Evolutionary conservation across 2,797 vertebrate genomes (phyloP).

Genomic region (Pipistrellus kuhlii): DNA sequence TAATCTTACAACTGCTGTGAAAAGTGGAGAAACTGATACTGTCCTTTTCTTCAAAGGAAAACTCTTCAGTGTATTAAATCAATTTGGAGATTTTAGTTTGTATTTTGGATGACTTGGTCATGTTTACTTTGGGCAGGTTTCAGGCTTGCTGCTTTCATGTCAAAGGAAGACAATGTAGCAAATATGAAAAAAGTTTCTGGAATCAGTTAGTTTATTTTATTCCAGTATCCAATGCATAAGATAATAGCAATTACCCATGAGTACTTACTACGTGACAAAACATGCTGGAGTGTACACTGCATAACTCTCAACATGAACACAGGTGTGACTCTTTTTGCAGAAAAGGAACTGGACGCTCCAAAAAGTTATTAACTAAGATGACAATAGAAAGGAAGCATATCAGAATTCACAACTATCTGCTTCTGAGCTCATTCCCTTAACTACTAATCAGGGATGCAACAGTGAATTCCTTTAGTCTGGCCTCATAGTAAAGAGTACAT

Average conservation of each 20-base stretch:
- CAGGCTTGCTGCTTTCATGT: neutral
- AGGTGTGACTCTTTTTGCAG: neutral
- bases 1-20: neutral
- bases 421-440: conserved; percentile 11
- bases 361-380: neutral
- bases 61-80: neutral
- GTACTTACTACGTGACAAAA: neutral
- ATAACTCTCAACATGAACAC: neutral
- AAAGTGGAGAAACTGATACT: neutral
- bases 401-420: neutral
- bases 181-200: neutral
- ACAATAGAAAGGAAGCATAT: neutral
- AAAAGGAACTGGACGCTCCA: neutral
- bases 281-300: neutral
- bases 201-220: conserved; percentile 53
- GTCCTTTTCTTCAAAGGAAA: neutral
- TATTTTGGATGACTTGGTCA: neutral
- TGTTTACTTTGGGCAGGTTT: neutral
- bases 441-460: neutral
- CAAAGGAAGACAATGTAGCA: neutral
- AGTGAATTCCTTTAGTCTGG: neutral
- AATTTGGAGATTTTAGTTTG: conserved; percentile 8
- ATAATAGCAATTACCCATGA: neutral
- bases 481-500: neutral
- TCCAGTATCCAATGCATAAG: neutral